Percentiles rank a stretch among this genome's conserved stretches.
phyloP scores from a whole-genome alignment of 2,888 invertebrate species.

The Cheilosia pagana region DNA sequence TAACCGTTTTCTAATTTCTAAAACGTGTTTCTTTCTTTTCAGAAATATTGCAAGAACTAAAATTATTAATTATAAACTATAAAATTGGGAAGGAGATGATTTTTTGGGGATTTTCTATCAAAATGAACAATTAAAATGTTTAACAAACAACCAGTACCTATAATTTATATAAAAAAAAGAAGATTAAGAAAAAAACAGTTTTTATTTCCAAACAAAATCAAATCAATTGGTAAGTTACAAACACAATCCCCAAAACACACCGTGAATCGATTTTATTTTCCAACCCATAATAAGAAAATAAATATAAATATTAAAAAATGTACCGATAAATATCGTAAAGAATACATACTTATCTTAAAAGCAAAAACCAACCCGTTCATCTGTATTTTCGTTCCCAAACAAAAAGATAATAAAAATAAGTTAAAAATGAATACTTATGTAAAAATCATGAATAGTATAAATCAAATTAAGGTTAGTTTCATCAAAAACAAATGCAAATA shows the following conservation, averaged over 20 bases:
- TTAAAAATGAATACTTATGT: slow-evolving; percentile 37
- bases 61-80: slow-evolving; percentile 61
- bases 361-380: slow-evolving; percentile 33
- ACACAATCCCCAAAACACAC: slow-evolving; percentile 30
- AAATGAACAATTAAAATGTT: slow-evolving; percentile 63
- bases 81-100: slow-evolving; percentile 60
- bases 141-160: slow-evolving; percentile 19
- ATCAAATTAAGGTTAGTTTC: slow-evolving; percentile 34
- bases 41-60: slow-evolving; percentile 65
- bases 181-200: slow-evolving; percentile 4
- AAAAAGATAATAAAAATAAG: slow-evolving; percentile 31
- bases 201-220: slow-evolving; percentile 33
- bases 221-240: slow-evolving; percentile 19
- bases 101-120: slow-evolving; percentile 69
- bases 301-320: slow-evolving; percentile 27
- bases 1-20: background rate
- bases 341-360: slow-evolving; percentile 50
- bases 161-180: slow-evolving; percentile 21
- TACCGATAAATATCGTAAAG: slow-evolving; percentile 46
- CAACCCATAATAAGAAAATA: background rate
- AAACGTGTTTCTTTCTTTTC: slow-evolving; percentile 53
- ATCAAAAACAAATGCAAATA: slow-evolving; percentile 12
- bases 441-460: slow-evolving; percentile 48
- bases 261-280: slow-evolving; percentile 35
- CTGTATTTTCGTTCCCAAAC: slow-evolving; percentile 26